Evolutionary conservation across 1,140 invertebrate genomes (phyloP), one percentile per base, ranked within the genome.

Genomic region (Vollenhovia emeryi): DNA sequence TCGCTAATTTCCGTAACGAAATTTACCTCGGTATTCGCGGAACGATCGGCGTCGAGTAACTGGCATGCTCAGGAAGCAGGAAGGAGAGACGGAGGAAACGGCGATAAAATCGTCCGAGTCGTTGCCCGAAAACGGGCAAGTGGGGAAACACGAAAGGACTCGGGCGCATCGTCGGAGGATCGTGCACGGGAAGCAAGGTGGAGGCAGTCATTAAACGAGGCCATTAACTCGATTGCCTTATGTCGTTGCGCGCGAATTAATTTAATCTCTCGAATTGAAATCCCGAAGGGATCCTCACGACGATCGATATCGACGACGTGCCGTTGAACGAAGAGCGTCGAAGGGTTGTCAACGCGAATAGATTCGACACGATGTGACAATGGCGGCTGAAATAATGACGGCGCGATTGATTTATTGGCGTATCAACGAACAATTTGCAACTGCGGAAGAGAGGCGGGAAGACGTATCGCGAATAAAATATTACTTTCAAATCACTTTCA

Each of bases 81-180:
- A 90, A 92, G 91, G 79, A 84, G 89, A 92, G 86, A 91, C 89
- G 86, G n/a, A 90, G 89, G 92, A 92, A 88, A 85, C 82, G 86
- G 74, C 59, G 92, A 92, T 93, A 92, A 93, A 91, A 93, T 93
- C 89, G 82, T 89, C 68, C 62, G 74, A 76, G 91, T 92, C 92
- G 92, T 92, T 92, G 91, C 74, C 89, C 91, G 90, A 92, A 93
- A 93, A 91, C 87, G 79, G 86, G 33, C 84, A 78, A 66, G 85
- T 74, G 87, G 66, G 89, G 88, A 86, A 87, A 73, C 86, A 89
- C 80, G 87, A 88, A 87, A 87, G 62, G 84, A 82, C 71, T 80
- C 84, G 7, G 69, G 50, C 52, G 64, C 79, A 82, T 59, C 76
- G 59, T 45, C 50, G 48, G 80, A 69, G 82, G 75, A 90, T 86